Evolutionary conservation across 2,888 invertebrate species (phyloP), one percentile per base, ranked within the genome.

Genomic region (Epistrophe eligans): DNA sequence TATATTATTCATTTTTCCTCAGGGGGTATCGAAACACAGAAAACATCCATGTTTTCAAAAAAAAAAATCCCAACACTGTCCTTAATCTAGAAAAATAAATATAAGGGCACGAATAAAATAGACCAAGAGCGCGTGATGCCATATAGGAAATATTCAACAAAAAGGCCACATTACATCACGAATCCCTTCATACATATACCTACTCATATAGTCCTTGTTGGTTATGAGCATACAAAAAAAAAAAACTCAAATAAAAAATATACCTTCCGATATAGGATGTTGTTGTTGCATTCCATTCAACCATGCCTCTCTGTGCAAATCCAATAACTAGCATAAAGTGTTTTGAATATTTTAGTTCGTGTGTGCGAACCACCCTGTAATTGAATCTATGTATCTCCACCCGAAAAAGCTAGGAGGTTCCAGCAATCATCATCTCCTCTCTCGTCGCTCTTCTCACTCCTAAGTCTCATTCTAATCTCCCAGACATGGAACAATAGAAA

Each of bases 291-390:
- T 87, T 74, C 71, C 66, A 87, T 66, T 64, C 32, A 60, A 60
- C 32, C 58, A 48, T 72, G 66, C 60, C 40, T 7, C 28, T 19
- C 8, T 66, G 17, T 66, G 74, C 40, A 83, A 83, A 82, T 87
- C 87, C 87, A 87, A 87, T 87, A 87, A 87, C 87, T 83, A 82
- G 76, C 79, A 87, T 87, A 82, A 87, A 87, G 87, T 87, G 87
- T 87, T 87, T 83, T 87, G 83, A 87, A 87, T 87, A 87, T 87
- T 87, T 87, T 83, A 87, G 87, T 83, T 83, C 60, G 60, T 82
- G 83, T 79, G 87, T 76, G 72, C 76, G 82, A 82, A 76, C 71
- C 87, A 83, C 74, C 87, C 83, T 87, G 82, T 87, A 83, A 83
- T 87, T 87, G 87, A 87, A 87, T 87, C 85, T 79, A 82, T n/a